Base-by-base conservation (phyloP, 2,888 invertebrate species). In the Phaonia tiefii region DNA sequence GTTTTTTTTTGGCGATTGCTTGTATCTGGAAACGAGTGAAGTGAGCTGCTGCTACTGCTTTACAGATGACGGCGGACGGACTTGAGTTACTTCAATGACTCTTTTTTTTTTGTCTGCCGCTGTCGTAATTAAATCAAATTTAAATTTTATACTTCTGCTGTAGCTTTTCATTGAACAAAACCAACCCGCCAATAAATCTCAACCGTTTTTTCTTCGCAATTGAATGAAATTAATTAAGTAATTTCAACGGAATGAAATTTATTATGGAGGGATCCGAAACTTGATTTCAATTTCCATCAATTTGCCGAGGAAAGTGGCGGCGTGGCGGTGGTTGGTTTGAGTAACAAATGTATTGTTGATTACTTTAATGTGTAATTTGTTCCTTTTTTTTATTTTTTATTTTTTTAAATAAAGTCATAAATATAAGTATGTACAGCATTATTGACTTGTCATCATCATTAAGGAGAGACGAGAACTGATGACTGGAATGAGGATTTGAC, bases 51-150 rank as follows among this genome's bases (percentile, higher is more conserved):
- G 20, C 10, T 51, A 10, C n/a, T 51, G 22, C 22, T 51, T 20
- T 10, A 31, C 8, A 22, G n/a, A 31, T 31, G 31, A 31, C 31
- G 31, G 8, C 31, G 3, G 31, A 31, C 31, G 3, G 31, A 31
- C 31, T 31, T 3, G n/a, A n/a, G n/a, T n/a, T n/a, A n/a, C n/a
- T n/a, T n/a, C n/a, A n/a, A n/a, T n/a, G n/a, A n/a, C n/a, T n/a
- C n/a, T n/a, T n/a, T n/a, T n/a, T 31, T 3, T 3, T 31, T 31
- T 31, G 3, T 31, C 31, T 31, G 31, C 31, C 8, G 8, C 42
- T 65, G 25, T 65, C 26, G 63, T 75, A 78, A 78, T 81, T 81
- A 81, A 78, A 72, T 72, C 22, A 60, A 49, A 67, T 75, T 78
- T 44, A 49, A 78, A 42, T 31, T 58, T 56, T 39, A 31, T n/a